A percentile compares a stretch with the other conserved stretches of the same genome.
These are phyloP conservation scores for Marisa cornuarietis DNA, from an alignment of 1,140 invertebrate species.

Conservation along the genomic window DNA sequence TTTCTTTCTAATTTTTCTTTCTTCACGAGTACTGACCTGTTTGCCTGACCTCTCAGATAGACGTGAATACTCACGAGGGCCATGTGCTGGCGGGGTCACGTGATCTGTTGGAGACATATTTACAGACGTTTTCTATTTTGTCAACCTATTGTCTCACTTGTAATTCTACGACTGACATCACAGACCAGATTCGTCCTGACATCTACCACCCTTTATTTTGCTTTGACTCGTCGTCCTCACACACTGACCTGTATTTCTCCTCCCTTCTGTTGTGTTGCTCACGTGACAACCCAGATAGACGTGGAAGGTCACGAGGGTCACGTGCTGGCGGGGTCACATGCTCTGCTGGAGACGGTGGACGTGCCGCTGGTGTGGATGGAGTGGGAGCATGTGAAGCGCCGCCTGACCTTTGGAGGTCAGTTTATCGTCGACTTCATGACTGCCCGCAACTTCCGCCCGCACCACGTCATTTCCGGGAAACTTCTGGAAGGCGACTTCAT, in stretches of 20 bases:
- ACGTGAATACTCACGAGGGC: constrained; percentile 14
- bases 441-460: not conserved
- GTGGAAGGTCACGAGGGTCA: constrained; percentile 16
- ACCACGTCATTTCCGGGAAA: constrained; percentile 2
- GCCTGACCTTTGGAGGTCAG: not conserved
- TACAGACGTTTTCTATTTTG: too few species aligned
- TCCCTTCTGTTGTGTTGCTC: too few species aligned
- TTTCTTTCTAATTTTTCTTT: too few species aligned
- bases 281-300: not conserved
- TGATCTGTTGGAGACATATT: not conserved
- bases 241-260: too few species aligned
- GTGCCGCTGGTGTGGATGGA: constrained; percentile 19
- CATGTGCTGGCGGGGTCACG: constrained; percentile 11
- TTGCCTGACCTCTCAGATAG: not conserved
- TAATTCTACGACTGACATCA: too few species aligned
- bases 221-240: too few species aligned
- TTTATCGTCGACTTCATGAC: constrained; percentile 11
- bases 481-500: not conserved
- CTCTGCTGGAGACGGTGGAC: constrained; percentile 5
- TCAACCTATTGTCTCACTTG: too few species aligned
- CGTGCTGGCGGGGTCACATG: not conserved
- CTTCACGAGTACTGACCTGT: too few species aligned
- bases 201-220: too few species aligned
- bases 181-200: too few species aligned
- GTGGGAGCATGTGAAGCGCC: constrained; percentile 9